Base-by-base conservation (phyloP, 2,797 vertebrate species). In the Acanthornis magna region DNA sequence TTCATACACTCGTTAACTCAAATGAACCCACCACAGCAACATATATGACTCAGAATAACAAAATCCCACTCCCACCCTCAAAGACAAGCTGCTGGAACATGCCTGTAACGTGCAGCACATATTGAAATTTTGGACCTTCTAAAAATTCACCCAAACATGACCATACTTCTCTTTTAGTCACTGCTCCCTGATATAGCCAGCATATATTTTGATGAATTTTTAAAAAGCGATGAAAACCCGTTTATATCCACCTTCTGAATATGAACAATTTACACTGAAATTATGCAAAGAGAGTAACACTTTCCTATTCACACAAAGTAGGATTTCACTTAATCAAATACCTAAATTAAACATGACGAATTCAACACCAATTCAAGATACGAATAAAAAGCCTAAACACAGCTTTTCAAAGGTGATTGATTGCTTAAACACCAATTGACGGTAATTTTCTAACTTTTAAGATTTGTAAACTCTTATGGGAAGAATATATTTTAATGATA, bases 71-170 rank as follows among this genome's bases (percentile, higher is more conserved):
- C 30, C 58, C 14, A 40, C 5, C 29, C 40, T 75, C 73, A 66
- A 78, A 68, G 75, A 68, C 11, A 66, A 85, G 18, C 16, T 74
- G 38, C 50, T 54, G 73, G 23, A 72, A 68, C 22, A 25, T 0
- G 2, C 3, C 7, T 30, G 13, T 19, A 40, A 74, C 0, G 2
- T 3, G 18, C 14, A 83, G 43, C 26, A 60, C 5, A 26, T 38
- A 71, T 4, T 42, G 45, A 70, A 79, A 65, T 42, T 3, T 22
- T 22, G 1, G 0, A 40, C 10, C 38, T 65, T 50, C 36, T 67
- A 25, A 48, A 78, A 71, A 67, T 77, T 74, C 72, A 83, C 11
- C 30, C 43, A 32, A 78, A 84, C 1, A 2, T 27, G 47, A 40
- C 7, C 26, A 19, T 29, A 17, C 11, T 79, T 76, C n/a, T 22